Conservation (phyloP, 2,888 invertebrate genomes). For the Dromius quadrimaculatus region DNA sequence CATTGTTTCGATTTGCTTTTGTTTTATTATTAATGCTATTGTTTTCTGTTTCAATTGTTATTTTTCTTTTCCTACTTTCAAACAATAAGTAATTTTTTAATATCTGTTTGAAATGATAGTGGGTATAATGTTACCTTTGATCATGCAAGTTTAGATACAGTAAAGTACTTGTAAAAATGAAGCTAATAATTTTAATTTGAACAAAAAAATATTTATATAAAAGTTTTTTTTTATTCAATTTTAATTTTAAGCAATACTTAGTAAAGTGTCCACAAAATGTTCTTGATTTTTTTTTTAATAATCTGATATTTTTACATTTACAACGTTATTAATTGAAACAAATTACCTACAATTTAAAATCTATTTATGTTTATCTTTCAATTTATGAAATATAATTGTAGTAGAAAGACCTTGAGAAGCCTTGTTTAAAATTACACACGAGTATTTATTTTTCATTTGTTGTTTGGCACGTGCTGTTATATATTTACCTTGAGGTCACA, state of each 20-base stretch:
- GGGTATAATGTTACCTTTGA: too few species aligned
- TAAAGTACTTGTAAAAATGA: too few species aligned
- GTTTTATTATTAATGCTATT: neutral
- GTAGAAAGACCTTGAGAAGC: conserved; percentile 20
- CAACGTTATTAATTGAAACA: neutral
- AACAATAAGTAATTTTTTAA: too few species aligned
- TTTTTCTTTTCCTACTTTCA: too few species aligned
- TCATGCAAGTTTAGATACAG: too few species aligned
- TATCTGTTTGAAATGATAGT: too few species aligned
- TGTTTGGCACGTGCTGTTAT: conserved; percentile 26
- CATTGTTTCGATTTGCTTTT: neutral
- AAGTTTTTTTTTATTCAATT: too few species aligned
- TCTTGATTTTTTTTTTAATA: neutral
- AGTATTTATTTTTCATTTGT: conserved; percentile 18
- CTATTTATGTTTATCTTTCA: neutral
- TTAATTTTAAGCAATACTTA: too few species aligned
- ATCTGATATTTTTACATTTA: neutral
- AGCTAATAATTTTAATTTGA: too few species aligned
- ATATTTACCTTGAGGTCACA: conserved; percentile 33
- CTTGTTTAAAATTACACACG: conserved; percentile 36
- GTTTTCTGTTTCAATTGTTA: too few species aligned
- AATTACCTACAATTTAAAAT: neutral
- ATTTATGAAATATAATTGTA: conserved; percentile 13
- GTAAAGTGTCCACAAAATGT: too few species aligned
- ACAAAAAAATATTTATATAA: too few species aligned